A percentile compares a stretch with the other conserved stretches of the same genome.
Conservation (phyloP, 2,797 vertebrate genomes). For the Hirundo rustica region DNA sequence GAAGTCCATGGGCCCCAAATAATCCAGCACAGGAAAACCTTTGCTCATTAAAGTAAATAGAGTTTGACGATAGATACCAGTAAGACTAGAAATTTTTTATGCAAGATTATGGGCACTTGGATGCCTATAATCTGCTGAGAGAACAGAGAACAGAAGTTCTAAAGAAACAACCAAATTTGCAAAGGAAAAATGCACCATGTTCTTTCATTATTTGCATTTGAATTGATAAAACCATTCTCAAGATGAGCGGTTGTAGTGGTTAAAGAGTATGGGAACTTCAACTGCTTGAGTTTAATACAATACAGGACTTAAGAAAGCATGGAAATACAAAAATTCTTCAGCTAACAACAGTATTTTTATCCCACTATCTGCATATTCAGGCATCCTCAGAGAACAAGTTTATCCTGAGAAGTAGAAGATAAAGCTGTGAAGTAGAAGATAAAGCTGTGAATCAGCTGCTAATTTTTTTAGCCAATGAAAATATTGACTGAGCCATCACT, state of each 20-base stretch:
- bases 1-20: background rate
- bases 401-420: background rate
- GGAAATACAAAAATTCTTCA: background rate
- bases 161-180: background rate
- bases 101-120: background rate
- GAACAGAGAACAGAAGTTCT: background rate
- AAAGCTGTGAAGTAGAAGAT: background rate
- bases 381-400: background rate
- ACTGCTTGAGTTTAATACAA: background rate
- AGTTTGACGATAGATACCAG: background rate
- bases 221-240: background rate
- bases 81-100: background rate
- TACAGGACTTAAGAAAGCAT: background rate
- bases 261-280: background rate
- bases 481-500: conserved; percentile 7
- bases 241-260: background rate
- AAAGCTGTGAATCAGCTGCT: background rate
- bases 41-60: background rate
- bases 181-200: background rate
- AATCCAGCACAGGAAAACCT: background rate
- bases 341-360: conserved; percentile 5
- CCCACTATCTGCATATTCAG: background rate
- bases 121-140: background rate
- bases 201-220: background rate
- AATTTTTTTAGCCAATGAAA: conserved; percentile 13